Conservation (phyloP, 2,113 vertebrate genomes). For the Oreotrochilus melanogaster region DNA sequence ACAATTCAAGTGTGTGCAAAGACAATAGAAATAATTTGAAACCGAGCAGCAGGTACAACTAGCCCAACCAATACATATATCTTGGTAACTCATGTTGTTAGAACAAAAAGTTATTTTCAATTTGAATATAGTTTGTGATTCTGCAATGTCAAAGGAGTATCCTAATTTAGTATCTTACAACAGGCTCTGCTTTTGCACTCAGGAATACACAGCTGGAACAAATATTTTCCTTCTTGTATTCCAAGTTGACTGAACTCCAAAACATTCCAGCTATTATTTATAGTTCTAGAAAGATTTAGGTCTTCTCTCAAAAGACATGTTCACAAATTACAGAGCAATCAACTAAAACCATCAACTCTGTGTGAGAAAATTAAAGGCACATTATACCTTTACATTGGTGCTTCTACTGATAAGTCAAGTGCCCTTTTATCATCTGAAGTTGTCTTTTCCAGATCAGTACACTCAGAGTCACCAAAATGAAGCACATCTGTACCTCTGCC, state of each 20-base stretch:
- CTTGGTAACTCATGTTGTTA: background rate
- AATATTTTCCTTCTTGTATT: background rate
- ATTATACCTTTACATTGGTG: background rate
- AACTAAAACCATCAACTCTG: background rate
- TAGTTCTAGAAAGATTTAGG: background rate
- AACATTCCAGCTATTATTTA: background rate
- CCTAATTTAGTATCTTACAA: background rate
- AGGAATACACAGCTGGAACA: slow-evolving; percentile 7
- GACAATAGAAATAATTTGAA: background rate
- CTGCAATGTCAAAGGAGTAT: background rate
- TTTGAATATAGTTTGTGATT: background rate
- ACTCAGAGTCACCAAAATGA: background rate
- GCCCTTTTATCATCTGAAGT: background rate
- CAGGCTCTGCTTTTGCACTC: background rate
- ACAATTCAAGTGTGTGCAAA: background rate
- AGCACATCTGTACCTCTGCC: background rate
- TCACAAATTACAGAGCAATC: background rate
- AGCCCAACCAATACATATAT: background rate
- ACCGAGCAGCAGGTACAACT: background rate
- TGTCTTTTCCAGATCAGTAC: background rate
- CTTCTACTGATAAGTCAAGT: background rate
- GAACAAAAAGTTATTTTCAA: background rate
- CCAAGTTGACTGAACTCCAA: background rate
- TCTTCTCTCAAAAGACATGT: background rate
- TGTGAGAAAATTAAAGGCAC: background rate